Evolutionary conservation across 2,113 vertebrate genomes (phyloP).

Genomic region (Brienomyrus longianalis): DNA sequence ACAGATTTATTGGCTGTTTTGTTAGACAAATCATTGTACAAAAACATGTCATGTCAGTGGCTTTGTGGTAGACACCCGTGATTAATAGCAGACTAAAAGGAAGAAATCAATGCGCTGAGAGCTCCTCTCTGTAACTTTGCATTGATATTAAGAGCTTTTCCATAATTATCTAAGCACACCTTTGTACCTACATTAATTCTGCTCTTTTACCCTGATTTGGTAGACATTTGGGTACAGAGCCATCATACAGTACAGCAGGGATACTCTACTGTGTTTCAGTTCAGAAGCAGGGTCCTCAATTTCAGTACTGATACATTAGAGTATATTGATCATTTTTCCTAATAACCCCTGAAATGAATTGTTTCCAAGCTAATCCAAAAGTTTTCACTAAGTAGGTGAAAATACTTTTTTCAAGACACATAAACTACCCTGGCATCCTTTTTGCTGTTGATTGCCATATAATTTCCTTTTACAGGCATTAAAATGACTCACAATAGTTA

Average conservation of each 20-base stretch:
- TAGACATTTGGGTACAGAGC: neutral
- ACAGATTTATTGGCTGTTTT: neutral
- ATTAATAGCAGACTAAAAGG: constrained; percentile 8
- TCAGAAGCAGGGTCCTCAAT: neutral
- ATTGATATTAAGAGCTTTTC: neutral
- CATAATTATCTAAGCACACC: neutral
- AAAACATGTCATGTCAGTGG: neutral
- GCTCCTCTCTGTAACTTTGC: neutral
- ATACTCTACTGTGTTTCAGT: neutral
- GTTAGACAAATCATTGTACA: constrained; percentile 2
- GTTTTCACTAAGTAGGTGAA: neutral
- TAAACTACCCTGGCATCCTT: neutral
- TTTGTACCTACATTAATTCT: neutral
- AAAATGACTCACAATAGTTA: constrained; percentile 17
- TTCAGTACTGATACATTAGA: neutral
- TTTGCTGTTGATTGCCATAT: constrained; percentile 10
- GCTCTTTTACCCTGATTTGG: neutral
- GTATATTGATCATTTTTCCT: neutral
- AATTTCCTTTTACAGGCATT: constrained; percentile 18
- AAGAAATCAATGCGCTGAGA: neutral
- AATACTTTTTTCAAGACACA: neutral
- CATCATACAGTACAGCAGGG: neutral
- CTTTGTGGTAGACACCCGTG: neutral
- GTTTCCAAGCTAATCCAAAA: neutral
- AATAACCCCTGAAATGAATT: neutral